These are phyloP conservation scores for Albula goreensis DNA, from an alignment of 2,113 vertebrate species.

Conservation along the genomic window DNA sequence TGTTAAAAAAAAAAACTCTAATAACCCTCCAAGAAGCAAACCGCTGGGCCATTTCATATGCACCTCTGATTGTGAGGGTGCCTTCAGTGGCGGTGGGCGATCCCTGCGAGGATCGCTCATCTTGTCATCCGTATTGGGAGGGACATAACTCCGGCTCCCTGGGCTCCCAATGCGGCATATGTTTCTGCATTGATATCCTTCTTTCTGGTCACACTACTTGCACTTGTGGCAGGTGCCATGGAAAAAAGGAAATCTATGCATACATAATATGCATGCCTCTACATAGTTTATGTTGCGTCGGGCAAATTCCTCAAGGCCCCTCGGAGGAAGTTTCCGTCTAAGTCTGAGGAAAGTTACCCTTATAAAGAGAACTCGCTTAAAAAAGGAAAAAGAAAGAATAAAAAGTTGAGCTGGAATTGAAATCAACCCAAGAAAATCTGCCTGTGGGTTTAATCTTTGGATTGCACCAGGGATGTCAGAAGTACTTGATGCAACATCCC, in stretches of 20 bases:
- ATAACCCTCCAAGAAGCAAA: conserved; percentile 4
- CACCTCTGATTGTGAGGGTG: conserved; percentile 35
- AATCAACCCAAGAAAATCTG: not conserved
- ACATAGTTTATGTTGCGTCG: conserved; percentile 22
- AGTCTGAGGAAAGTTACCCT: not conserved
- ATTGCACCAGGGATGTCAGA: not conserved
- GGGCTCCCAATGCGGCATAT: conserved; percentile 56
- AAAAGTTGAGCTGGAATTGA: not conserved
- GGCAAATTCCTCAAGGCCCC: conserved; percentile 11
- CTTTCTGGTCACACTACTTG: conserved; percentile 59
- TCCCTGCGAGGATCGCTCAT: conserved; percentile 53
- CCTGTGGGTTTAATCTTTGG: not conserved
- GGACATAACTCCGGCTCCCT: conserved; percentile 48
- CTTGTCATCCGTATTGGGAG: conserved; percentile 55
- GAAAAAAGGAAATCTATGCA: conserved; percentile 44
- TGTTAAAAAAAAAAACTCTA: not conserved
- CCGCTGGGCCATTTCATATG: conserved; percentile 30
- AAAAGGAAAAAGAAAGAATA: not conserved
- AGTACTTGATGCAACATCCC: not conserved
- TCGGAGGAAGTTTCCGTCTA: not conserved
- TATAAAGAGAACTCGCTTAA: not conserved
- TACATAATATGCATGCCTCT: conserved; percentile 26
- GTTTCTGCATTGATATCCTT: conserved; percentile 59
- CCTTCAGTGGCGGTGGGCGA: conserved; percentile 40
- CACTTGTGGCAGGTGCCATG: conserved; percentile 34